phyloP scores from a whole-genome alignment of 1,140 invertebrate genomes.

The Coenobita brevimanus region DNA sequence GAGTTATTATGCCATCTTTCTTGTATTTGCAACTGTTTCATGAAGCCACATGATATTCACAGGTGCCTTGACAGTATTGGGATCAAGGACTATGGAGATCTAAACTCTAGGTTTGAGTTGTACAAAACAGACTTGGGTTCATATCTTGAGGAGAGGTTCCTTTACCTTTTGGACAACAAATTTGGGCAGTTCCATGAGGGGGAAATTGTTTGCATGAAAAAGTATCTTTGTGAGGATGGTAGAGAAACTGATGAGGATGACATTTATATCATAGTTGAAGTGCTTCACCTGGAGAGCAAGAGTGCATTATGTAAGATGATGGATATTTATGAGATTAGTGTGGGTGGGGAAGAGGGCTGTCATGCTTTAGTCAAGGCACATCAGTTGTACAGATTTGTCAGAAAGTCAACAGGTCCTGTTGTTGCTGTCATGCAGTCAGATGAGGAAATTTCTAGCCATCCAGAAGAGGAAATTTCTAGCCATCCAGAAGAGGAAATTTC shows the following conservation, averaged over 20 bases:
- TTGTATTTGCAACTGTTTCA: background rate
- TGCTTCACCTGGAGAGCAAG: background rate
- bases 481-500: too few relatives aligned
- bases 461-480: too few relatives aligned
- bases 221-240: too few relatives aligned
- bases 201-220: too few relatives aligned
- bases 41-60: constrained; percentile 10
- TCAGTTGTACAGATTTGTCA: constrained; percentile 24
- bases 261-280: constrained; percentile 44
- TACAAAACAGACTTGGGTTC: constrained; percentile 5
- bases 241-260: constrained; percentile 20
- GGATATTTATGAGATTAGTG: constrained; percentile 19
- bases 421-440: too few relatives aligned
- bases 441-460: too few relatives aligned
- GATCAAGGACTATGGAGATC: background rate
- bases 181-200: too few relatives aligned
- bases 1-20: background rate
- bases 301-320: background rate
- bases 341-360: background rate
- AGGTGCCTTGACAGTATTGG: background rate
- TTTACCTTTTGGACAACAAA: too few relatives aligned
- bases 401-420: too few relatives aligned
- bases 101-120: background rate
- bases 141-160: background rate
- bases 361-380: background rate